Conservation (phyloP, 2,113 vertebrate genomes). For the Nyctibius bracteatus region DNA sequence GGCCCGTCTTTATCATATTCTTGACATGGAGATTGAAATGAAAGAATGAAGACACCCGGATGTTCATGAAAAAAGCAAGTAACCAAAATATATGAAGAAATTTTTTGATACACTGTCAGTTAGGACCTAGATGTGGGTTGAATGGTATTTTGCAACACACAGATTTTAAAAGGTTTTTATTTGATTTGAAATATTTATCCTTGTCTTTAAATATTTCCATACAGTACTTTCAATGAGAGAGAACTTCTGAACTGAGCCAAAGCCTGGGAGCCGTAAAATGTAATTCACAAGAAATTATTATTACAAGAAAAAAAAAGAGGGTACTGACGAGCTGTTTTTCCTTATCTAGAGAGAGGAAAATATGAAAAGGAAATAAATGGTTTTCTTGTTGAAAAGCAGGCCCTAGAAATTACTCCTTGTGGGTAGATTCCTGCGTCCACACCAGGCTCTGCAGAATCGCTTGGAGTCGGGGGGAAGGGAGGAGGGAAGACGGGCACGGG, state of each 20-base stretch:
- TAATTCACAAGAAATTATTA: neutral
- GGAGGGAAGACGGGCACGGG: neutral
- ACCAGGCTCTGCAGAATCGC: constrained; percentile 5
- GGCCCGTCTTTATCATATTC: neutral
- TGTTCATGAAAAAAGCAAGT: neutral
- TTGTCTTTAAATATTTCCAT: neutral
- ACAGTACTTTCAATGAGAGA: neutral
- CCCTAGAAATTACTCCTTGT: neutral
- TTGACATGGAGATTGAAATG: neutral
- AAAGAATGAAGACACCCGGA: neutral
- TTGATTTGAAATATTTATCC: neutral
- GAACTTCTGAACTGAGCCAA: neutral
- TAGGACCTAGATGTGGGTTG: neutral
- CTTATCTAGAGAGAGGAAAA: neutral
- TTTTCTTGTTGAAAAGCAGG: neutral
- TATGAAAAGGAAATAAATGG: neutral
- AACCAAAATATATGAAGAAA: neutral
- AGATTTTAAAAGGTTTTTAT: neutral
- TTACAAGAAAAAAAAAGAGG: neutral
- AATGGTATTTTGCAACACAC: neutral
- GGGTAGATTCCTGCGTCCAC: neutral
- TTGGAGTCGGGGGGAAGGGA: neutral
- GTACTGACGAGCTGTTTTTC: neutral
- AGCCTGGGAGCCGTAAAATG: neutral
- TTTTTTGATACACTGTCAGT: neutral